A percentile compares a stretch with the other conserved stretches of the same genome.
Conservation (phyloP, 2,113 vertebrate genomes). For the Solenodon paradoxus region DNA sequence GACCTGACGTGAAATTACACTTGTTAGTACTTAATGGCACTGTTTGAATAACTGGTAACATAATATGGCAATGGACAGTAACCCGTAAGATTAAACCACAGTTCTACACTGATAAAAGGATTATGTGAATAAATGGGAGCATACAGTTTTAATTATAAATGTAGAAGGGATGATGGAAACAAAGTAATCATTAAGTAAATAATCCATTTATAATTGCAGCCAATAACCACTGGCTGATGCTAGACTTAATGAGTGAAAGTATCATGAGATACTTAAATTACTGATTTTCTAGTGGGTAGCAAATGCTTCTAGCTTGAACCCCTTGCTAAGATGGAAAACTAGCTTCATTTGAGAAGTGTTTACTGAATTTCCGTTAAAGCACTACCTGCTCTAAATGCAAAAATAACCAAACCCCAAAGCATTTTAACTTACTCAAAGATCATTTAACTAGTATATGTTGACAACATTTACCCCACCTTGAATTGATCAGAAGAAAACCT, state of each 20-base stretch:
- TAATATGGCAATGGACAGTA: background rate
- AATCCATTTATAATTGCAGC: background rate
- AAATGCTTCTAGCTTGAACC: background rate
- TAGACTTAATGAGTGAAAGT: background rate
- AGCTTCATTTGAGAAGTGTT: background rate
- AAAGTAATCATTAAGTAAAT: background rate
- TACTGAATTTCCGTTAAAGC: background rate
- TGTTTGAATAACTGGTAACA: constrained; percentile 9
- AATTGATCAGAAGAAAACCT: background rate
- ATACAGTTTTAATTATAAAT: background rate
- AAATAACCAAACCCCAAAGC: no score
- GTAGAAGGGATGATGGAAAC: background rate
- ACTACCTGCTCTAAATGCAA: background rate
- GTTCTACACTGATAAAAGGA: background rate
- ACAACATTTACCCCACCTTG: background rate
- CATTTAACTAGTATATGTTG: no score
- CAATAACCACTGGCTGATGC: background rate
- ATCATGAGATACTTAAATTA: background rate
- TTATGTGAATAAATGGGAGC: background rate
- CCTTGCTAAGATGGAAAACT: background rate
- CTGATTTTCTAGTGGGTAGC: background rate
- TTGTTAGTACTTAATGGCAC: background rate
- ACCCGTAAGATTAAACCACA: background rate
- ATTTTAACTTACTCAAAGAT: background rate
- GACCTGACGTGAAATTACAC: background rate